These are phyloP conservation scores for Orbicella faveolata DNA, from an alignment of 64 coral and sea anemone genomes.

Conservation along the genomic window DNA sequence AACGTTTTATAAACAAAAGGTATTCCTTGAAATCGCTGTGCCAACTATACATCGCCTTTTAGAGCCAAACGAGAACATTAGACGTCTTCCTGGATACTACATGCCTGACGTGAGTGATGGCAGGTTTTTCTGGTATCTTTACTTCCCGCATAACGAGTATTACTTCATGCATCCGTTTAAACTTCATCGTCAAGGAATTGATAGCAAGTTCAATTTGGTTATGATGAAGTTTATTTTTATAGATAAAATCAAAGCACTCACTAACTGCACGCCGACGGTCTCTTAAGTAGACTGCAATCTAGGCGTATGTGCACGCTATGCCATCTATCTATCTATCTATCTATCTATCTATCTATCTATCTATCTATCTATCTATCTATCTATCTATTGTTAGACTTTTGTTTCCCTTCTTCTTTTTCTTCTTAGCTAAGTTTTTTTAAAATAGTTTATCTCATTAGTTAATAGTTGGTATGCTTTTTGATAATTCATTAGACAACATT, in stretches of 20 bases:
- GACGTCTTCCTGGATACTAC: slow-evolving; percentile 64
- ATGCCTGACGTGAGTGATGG: slow-evolving; percentile 91
- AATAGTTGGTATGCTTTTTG: no score
- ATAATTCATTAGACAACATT: no score
- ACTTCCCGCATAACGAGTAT: slow-evolving; percentile 70
- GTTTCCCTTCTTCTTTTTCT: no score
- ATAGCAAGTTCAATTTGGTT: slow-evolving; percentile 74
- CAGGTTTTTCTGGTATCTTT: slow-evolving; percentile 93
- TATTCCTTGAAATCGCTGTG: slow-evolving; percentile 83
- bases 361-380: no score
- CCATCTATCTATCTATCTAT: no score
- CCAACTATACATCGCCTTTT: slow-evolving; percentile 70
- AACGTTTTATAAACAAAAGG: slow-evolving; percentile 74
- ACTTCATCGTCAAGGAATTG: slow-evolving; percentile 57
- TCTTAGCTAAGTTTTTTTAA: no score
- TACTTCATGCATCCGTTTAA: slow-evolving; percentile 95
- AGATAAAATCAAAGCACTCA: slow-evolving; percentile 37
- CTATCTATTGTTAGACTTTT: no score
- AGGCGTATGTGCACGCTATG: no score
- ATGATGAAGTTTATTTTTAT: slow-evolving; percentile 77
- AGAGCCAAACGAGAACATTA: slow-evolving; percentile 50
- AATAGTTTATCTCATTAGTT: no score
- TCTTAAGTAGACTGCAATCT: no score
- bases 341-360: no score
- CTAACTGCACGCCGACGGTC: background rate